A percentile compares a stretch with the other conserved stretches of the same genome.
Evolutionary conservation across 2,888 invertebrate species (phyloP).

Genomic region (Hydrotaea cyrtoneurina): DNA sequence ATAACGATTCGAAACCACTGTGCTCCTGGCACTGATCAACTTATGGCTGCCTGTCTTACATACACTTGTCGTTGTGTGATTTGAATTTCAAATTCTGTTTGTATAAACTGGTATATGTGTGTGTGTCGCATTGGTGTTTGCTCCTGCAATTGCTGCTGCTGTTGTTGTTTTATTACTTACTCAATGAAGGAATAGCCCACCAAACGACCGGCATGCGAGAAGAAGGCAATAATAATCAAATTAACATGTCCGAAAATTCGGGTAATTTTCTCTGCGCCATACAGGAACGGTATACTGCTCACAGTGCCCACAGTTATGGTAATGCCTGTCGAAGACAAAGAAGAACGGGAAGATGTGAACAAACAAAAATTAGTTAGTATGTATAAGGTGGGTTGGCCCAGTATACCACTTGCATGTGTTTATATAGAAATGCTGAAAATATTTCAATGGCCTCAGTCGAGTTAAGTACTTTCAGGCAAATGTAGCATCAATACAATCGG

Average conservation of each 20-base stretch:
- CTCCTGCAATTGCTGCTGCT: not conserved
- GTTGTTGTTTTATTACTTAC: conserved; percentile 81
- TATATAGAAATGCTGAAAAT: not conserved
- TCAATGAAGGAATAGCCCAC: conserved; percentile 93
- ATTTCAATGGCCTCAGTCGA: not conserved
- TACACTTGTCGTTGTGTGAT: conserved; percentile 10
- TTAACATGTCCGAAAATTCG: conserved; percentile 91
- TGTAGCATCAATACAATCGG: not conserved
- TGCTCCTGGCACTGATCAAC: not conserved
- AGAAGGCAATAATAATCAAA: conserved; percentile 91
- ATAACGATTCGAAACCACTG: not conserved
- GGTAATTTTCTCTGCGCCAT: conserved; percentile 91
- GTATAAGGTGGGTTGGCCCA: too few species aligned
- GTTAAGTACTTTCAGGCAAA: not conserved
- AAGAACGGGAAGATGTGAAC: not conserved
- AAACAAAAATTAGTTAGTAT: not conserved
- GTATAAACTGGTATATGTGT: not conserved
- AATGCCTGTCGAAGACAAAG: conserved; percentile 82
- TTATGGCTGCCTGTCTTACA: not conserved
- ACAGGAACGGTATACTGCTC: conserved; percentile 91
- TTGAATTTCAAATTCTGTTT: conserved; percentile 17
- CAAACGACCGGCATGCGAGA: conserved; percentile 90
- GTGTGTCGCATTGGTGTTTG: conserved; percentile 24
- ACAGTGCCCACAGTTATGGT: conserved; percentile 92
- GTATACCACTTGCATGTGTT: not conserved